These are phyloP conservation scores for Bombyx huttoni DNA, from an alignment of 2,888 invertebrate species.

Conservation along the genomic window DNA sequence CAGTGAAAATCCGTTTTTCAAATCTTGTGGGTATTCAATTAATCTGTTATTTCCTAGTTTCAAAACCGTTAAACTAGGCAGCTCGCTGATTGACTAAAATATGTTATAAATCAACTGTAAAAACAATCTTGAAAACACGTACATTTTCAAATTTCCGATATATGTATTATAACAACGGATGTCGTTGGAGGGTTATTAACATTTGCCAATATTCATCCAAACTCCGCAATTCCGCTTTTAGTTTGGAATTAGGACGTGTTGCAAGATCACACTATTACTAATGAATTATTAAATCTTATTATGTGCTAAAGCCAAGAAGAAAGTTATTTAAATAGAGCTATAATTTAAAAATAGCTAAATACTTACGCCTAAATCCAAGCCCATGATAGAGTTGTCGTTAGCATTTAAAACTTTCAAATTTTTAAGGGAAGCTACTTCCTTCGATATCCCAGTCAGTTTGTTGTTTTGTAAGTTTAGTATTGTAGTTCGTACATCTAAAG, in stretches of 20 bases:
- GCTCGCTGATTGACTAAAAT: slow-evolving; percentile 58
- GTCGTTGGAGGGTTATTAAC: neutral
- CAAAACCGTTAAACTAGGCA: slow-evolving; percentile 38
- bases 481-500: slow-evolving; percentile 43
- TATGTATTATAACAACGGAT: neutral
- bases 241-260: too few species aligned
- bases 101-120: slow-evolving; percentile 4
- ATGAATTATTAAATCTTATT: neutral
- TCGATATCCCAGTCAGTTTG: slow-evolving; percentile 49
- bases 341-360: neutral
- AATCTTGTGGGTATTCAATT: slow-evolving; percentile 51
- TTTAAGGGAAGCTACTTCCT: slow-evolving; percentile 39
- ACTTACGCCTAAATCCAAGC: slow-evolving; percentile 50
- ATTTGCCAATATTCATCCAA: neutral
- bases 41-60: slow-evolving; percentile 55
- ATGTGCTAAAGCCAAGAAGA: too few species aligned
- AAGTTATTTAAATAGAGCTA: too few species aligned
- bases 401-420: slow-evolving; percentile 45
- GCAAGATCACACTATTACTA: neutral
- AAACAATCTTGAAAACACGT: neutral
- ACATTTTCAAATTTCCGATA: neutral
- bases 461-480: slow-evolving; percentile 52
- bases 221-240: too few species aligned
- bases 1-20: slow-evolving; percentile 46
- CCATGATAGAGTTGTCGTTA: slow-evolving; percentile 46